Evolutionary conservation across 2,888 invertebrate species (phyloP).

Genomic region (Prosopocoilus inquinatus): DNA sequence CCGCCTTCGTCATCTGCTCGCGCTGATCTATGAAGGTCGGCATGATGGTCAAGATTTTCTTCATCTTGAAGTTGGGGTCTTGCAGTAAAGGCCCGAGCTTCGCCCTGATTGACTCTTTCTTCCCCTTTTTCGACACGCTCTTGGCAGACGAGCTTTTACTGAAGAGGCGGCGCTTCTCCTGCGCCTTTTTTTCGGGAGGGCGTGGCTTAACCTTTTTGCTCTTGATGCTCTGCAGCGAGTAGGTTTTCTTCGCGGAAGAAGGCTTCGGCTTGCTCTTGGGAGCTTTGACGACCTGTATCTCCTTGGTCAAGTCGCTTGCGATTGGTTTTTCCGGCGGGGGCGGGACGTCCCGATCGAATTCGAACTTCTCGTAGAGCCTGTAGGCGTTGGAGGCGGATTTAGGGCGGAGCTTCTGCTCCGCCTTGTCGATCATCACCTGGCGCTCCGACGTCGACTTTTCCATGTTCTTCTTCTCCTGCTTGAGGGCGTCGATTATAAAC

Average conservation of each 20-base stretch:
- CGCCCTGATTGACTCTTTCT: constrained; percentile 14
- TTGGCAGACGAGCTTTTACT: constrained; percentile 11
- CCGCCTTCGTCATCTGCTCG: neutral
- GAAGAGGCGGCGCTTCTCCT: constrained; percentile 10
- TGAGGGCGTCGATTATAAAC: neutral
- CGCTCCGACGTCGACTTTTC: neutral
- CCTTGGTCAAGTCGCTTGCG: too few relatives aligned
- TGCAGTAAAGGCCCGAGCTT: constrained; percentile 21
- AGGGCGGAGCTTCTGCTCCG: neutral
- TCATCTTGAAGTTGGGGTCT: constrained; percentile 25
- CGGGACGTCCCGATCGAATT: constrained; percentile 5
- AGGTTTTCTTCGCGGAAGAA: constrained; percentile 11
- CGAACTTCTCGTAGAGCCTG: constrained; percentile 18
- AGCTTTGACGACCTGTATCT: too few relatives aligned
- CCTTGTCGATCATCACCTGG: neutral
- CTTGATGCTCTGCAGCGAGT: constrained; percentile 2
- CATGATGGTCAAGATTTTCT: constrained; percentile 31
- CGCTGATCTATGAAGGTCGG: constrained; percentile 20
- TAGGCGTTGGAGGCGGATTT: constrained; percentile 17
- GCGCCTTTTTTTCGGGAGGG: neutral
- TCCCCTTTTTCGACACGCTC: constrained; percentile 2
- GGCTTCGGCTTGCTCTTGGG: constrained; percentile 2
- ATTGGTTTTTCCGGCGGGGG: neutral
- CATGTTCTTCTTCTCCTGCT: neutral
- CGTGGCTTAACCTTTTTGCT: neutral